phyloP scores from a whole-genome alignment of 1,140 invertebrate species.

The Cyclargus thomasi region DNA sequence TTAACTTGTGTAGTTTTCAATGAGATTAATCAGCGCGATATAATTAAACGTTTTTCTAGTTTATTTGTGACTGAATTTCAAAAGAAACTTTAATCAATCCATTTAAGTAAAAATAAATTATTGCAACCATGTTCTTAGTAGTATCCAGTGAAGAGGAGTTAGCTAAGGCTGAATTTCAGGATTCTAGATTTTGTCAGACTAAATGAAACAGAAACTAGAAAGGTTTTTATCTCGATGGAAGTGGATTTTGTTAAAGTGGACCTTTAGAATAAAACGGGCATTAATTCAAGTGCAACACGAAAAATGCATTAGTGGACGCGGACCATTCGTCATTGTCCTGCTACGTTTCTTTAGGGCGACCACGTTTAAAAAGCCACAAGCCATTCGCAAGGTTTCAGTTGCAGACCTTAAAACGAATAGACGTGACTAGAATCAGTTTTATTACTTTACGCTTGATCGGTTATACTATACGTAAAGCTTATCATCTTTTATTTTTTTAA shows the following conservation, averaged over 20 bases:
- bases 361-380: conserved; percentile 30
- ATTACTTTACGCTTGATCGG: too few relatives aligned
- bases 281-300: conserved; percentile 74
- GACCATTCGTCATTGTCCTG: conserved; percentile 60
- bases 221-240: conserved; percentile 4
- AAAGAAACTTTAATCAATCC: too few relatives aligned
- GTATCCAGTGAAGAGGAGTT: too few relatives aligned
- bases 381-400: conserved; percentile 30
- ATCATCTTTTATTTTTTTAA: too few relatives aligned
- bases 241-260: conserved; percentile 22
- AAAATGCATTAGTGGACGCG: conserved; percentile 64
- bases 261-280: conserved; percentile 45
- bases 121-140: too few relatives aligned
- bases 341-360: conserved; percentile 38
- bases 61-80: too few relatives aligned
- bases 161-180: too few relatives aligned
- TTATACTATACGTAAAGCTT: too few relatives aligned
- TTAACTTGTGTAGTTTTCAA: neutral
- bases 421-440: neutral
- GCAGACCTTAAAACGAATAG: conserved; percentile 17
- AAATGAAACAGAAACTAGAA: neutral
- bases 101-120: too few relatives aligned
- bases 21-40: too few relatives aligned
- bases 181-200: neutral
- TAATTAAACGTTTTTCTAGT: too few relatives aligned